These are phyloP conservation scores for Regulus satrapa DNA, from an alignment of 2,113 vertebrate species.

Conservation along the genomic window DNA sequence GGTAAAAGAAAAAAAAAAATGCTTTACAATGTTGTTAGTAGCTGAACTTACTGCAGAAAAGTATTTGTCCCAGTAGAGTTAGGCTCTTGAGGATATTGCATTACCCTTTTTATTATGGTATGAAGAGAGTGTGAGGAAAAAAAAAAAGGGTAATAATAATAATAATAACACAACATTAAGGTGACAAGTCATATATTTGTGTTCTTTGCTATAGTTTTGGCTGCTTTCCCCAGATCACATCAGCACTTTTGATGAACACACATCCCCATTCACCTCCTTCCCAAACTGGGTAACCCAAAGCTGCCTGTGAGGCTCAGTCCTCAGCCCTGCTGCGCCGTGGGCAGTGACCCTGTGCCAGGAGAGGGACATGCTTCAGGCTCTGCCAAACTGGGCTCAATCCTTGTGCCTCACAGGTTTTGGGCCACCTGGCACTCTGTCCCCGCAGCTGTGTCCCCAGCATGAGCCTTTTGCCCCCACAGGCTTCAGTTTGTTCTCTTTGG, in stretches of 20 bases:
- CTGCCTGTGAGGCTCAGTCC: neutral
- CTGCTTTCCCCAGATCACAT: neutral
- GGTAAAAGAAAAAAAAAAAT: neutral
- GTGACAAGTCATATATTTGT: neutral
- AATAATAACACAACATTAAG: neutral
- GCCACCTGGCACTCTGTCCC: neutral
- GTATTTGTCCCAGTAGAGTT: neutral
- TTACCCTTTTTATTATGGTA: neutral
- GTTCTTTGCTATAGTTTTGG: neutral
- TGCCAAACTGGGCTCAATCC: neutral
- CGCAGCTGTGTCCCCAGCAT: neutral
- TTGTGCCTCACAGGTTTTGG: neutral
- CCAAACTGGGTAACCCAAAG: neutral
- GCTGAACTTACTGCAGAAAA: neutral
- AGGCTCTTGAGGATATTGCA: neutral
- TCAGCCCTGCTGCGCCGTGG: rapidly evolving
- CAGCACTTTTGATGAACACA: neutral
- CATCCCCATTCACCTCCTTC: neutral
- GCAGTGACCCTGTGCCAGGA: too few relatives aligned
- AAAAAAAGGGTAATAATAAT: neutral
- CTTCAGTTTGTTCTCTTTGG: rapidly evolving
- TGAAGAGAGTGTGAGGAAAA: neutral
- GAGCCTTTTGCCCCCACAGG: rapidly evolving
- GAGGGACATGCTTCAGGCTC: neutral
- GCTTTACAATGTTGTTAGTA: neutral